phyloP scores from a whole-genome alignment of 2,888 invertebrate genomes.

The Aplocera efformata region DNA sequence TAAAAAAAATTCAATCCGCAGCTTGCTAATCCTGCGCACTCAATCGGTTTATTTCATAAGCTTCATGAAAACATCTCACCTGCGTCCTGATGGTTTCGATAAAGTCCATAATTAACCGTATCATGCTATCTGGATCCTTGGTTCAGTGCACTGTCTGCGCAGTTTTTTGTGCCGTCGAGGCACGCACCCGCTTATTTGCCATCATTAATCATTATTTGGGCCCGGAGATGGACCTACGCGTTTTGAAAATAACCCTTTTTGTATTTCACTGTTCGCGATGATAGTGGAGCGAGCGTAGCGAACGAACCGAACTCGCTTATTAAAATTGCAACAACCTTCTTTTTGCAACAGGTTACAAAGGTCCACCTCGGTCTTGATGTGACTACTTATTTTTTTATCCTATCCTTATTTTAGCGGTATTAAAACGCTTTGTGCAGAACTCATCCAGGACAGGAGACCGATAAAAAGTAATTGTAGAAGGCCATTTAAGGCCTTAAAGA shows the following conservation, averaged over 20 bases:
- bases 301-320: conserved; percentile 5
- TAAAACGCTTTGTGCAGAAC: no score
- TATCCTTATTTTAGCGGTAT: no score
- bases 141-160: conserved; percentile 62
- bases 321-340: background rate
- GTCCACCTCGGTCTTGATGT: no score
- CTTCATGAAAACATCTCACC: background rate
- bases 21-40: no score
- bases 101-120: conserved; percentile 21
- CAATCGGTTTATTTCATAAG: background rate
- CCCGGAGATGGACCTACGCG: conserved; percentile 65
- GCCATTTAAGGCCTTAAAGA: no score
- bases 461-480: no score
- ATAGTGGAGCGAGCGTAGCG: conserved; percentile 6
- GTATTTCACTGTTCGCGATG: conserved; percentile 15
- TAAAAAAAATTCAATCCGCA: no score
- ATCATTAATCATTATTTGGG: conserved; percentile 81
- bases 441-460: no score
- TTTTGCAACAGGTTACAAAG: no score
- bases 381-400: no score
- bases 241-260: conserved; percentile 66
- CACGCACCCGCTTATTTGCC: conserved; percentile 78
- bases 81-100: conserved; percentile 1
- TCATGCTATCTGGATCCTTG: conserved; percentile 25
- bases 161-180: conserved; percentile 58